Conservation (phyloP, 92 coral and sea anemone species). For the Heteractis magnifica region DNA sequence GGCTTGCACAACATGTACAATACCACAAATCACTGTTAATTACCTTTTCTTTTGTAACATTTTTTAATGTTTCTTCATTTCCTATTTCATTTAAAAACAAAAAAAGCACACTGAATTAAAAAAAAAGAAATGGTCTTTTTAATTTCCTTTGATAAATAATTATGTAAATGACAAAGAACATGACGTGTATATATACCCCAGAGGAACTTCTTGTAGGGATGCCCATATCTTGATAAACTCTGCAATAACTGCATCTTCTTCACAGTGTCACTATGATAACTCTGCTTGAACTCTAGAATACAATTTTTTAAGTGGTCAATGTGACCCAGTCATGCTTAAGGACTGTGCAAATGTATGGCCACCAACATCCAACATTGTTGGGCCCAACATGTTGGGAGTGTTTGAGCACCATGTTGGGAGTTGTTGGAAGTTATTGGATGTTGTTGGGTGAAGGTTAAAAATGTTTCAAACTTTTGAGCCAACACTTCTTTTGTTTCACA, state of each 20-base stretch:
- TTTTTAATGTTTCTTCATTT: slow-evolving; percentile 68
- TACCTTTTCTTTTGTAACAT: slow-evolving; percentile 59
- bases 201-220: slow-evolving; percentile 82
- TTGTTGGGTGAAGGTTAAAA: too few relatives aligned
- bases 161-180: too few relatives aligned
- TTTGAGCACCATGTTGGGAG: too few relatives aligned
- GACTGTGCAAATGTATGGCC: neutral
- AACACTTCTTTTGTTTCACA: too few relatives aligned
- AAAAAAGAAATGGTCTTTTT: too few relatives aligned
- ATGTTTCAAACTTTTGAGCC: too few relatives aligned
- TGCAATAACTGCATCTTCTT: slow-evolving; percentile 79
- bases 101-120: too few relatives aligned
- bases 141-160: too few relatives aligned
- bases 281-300: slow-evolving; percentile 69
- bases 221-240: slow-evolving; percentile 62
- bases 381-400: too few relatives aligned
- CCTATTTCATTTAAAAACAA: slow-evolving; percentile 31
- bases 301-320: neutral
- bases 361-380: too few relatives aligned
- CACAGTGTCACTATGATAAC: slow-evolving; percentile 77
- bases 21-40: neutral
- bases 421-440: too few relatives aligned
- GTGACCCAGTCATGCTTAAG: neutral
- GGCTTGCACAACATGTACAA: too few relatives aligned
- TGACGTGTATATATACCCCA: slow-evolving; percentile 61